Percentiles rank a stretch among this genome's conserved stretches.
Evolutionary conservation across 1,140 invertebrate genomes (phyloP).

Genomic region (Copidosoma floridanum): DNA sequence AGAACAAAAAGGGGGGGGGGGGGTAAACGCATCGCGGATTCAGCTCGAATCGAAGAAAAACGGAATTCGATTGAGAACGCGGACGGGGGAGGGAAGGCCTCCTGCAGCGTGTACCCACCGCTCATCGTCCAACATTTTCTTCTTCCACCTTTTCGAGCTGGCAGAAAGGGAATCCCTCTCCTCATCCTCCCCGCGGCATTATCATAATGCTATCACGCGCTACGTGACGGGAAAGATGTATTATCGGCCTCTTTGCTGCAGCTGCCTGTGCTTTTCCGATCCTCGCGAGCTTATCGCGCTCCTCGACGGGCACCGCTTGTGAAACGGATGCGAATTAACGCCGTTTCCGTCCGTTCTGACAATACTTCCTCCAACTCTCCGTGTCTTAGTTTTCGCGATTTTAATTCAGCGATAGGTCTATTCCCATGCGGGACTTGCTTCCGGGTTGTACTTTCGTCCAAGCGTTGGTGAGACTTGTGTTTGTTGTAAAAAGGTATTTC

Average conservation of each 20-base stretch:
- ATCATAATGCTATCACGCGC: constrained; percentile 50
- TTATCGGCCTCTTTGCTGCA: constrained; percentile 36
- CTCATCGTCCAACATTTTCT: constrained; percentile 45
- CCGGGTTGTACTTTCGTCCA: too few species aligned
- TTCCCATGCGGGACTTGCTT: not conserved
- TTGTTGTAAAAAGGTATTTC: too few species aligned
- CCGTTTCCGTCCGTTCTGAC: constrained; percentile 15
- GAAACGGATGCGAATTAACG: constrained; percentile 41
- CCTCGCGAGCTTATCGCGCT: constrained; percentile 35
- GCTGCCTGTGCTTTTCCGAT: constrained; percentile 36
- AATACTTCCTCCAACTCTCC: too few species aligned
- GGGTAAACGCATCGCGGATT: constrained; percentile 12
- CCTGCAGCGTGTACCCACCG: not conserved
- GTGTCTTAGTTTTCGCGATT: too few species aligned
- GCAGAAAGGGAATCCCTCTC: constrained; percentile 31
- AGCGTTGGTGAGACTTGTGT: too few species aligned
- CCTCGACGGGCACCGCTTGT: constrained; percentile 21
- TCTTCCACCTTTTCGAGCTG: too few species aligned
- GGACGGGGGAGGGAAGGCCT: not conserved
- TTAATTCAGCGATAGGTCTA: not conserved
- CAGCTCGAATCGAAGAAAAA: constrained; percentile 33
- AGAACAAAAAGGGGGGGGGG: not conserved
- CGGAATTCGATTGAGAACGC: constrained; percentile 38
- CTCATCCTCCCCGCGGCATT: constrained; percentile 45
- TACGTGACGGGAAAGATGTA: constrained; percentile 54